These are phyloP conservation scores for Lathronympha strigana DNA, from an alignment of 2,888 invertebrate genomes.

Conservation along the genomic window DNA sequence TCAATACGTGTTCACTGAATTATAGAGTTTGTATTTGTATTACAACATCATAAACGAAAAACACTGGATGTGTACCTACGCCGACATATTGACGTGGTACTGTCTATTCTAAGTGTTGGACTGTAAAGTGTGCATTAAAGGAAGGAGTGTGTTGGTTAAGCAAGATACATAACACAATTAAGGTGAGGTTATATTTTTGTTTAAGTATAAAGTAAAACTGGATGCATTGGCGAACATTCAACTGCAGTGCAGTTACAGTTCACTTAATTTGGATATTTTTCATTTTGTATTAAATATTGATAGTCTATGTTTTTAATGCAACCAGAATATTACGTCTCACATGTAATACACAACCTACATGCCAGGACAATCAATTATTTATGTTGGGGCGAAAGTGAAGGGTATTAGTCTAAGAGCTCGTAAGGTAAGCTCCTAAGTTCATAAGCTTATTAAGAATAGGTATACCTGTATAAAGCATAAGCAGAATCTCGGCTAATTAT, in stretches of 20 bases:
- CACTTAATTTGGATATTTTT: too few relatives aligned
- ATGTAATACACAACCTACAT: neutral
- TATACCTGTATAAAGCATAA: constrained; percentile 4
- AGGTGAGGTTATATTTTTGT: neutral
- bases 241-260: too few relatives aligned
- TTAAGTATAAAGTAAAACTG: neutral
- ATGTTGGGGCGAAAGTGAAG: constrained; percentile 6
- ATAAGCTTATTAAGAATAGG: constrained; percentile 18
- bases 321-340: neutral
- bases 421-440: constrained; percentile 13
- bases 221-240: too few relatives aligned
- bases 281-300: too few relatives aligned
- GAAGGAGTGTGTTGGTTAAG: constrained; percentile 15
- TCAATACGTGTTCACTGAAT: constrained; percentile 11
- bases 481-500: neutral
- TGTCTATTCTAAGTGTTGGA: constrained; percentile 18
- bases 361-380: constrained; percentile 2
- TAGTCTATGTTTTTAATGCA: neutral
- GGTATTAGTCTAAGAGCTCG: constrained; percentile 15
- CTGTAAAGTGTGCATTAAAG: constrained; percentile 35
- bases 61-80: constrained; percentile 25
- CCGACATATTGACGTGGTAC: constrained; percentile 32
- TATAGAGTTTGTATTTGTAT: constrained; percentile 24
- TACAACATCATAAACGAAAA: constrained; percentile 36
- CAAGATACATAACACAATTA: neutral